phyloP scores from a whole-genome alignment of 2,797 vertebrate species.

The Muscicapa comitata region DNA sequence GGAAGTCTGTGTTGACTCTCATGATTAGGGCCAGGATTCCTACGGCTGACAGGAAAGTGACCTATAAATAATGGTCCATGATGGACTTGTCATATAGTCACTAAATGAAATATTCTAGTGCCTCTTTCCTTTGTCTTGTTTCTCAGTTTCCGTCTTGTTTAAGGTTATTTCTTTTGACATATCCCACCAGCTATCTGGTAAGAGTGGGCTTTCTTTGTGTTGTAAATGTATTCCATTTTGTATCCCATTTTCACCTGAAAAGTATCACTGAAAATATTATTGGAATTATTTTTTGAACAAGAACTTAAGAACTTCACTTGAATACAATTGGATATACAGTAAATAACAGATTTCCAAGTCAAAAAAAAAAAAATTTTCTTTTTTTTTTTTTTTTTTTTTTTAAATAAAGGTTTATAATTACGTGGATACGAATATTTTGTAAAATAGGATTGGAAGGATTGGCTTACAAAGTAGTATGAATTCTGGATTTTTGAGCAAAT shows the following conservation, averaged over 20 bases:
- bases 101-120: slow-evolving; percentile 73
- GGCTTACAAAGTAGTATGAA: background rate
- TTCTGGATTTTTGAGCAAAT: background rate
- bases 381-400: background rate
- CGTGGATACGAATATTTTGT: background rate
- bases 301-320: background rate
- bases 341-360: background rate
- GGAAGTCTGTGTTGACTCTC: slow-evolving; percentile 78
- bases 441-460: background rate
- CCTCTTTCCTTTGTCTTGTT: slow-evolving; percentile 71
- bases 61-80: slow-evolving; percentile 75
- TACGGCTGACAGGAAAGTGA: slow-evolving; percentile 78
- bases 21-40: slow-evolving; percentile 74
- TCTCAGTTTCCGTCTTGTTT: slow-evolving; percentile 66
- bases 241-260: background rate
- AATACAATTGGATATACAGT: background rate
- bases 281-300: background rate
- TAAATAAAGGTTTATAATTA: background rate
- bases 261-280: background rate
- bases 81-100: slow-evolving; percentile 73
- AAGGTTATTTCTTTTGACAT: slow-evolving; percentile 64
- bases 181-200: slow-evolving; percentile 19
- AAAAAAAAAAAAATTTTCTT: background rate
- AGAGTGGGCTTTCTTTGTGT: slow-evolving; percentile 28
- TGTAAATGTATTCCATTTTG: background rate